Evolutionary conservation across 2,797 vertebrate species (phyloP).

Genomic region (Argyrosomus regius): DNA sequence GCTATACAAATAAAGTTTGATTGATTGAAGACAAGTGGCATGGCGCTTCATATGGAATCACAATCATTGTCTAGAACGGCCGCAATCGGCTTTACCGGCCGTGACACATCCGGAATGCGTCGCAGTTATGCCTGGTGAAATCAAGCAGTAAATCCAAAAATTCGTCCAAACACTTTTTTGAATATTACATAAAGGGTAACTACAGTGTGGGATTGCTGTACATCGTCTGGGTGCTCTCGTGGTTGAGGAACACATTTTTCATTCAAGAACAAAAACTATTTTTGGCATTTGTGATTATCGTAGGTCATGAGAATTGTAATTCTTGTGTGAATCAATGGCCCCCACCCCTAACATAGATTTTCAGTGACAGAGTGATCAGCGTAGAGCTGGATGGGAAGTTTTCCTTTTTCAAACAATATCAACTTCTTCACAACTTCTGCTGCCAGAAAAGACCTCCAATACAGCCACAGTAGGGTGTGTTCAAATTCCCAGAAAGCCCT

Average conservation of each 20-base stretch:
- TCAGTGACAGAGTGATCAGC: neutral
- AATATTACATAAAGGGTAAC: neutral
- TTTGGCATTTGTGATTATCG: neutral
- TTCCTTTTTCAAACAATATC: slow-evolving; percentile 14
- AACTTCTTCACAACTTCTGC: slow-evolving; percentile 4
- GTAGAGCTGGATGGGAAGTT: slow-evolving; percentile 4
- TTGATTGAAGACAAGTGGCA: no score
- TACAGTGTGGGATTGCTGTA: neutral
- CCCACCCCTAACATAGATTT: neutral
- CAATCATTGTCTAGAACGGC: no score
- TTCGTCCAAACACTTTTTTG: neutral
- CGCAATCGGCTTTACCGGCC: no score
- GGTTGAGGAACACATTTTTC: no score
- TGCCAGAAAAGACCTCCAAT: slow-evolving; percentile 12
- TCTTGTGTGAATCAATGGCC: neutral
- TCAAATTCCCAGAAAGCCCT: slow-evolving; percentile 43
- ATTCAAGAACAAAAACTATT: neutral
- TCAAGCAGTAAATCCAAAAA: neutral
- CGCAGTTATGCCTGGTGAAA: no score
- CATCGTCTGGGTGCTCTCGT: neutral
- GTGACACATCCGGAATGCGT: no score
- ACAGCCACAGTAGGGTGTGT: neutral
- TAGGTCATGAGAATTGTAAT: neutral
- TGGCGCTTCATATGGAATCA: no score
- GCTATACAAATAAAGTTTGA: no score